phyloP scores from a whole-genome alignment of 2,888 invertebrate genomes.

The Hedya salicella region DNA sequence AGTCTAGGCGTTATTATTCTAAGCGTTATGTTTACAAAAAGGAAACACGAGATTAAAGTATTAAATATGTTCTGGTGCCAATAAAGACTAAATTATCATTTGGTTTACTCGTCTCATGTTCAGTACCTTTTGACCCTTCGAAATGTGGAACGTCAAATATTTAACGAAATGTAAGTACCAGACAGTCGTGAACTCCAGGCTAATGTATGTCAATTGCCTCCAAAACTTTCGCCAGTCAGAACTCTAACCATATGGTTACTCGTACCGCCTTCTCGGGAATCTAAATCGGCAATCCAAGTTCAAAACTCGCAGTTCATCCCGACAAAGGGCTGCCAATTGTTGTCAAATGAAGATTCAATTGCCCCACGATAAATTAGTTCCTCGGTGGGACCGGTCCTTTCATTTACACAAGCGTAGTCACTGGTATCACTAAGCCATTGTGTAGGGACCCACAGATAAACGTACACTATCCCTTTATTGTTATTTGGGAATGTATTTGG shows the following conservation, averaged over 20 bases:
- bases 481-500: constrained; percentile 62
- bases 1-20: too few relatives aligned
- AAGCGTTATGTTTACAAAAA: too few relatives aligned
- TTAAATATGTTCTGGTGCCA: too few relatives aligned
- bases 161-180: not conserved
- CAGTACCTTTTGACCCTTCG: too few relatives aligned
- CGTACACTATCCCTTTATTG: constrained; percentile 62
- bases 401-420: constrained; percentile 67
- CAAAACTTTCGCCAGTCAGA: constrained; percentile 3
- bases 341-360: constrained; percentile 83
- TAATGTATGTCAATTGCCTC: constrained; percentile 22
- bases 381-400: constrained; percentile 59
- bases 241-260: constrained; percentile 12
- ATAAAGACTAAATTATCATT: too few relatives aligned
- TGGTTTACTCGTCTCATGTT: too few relatives aligned
- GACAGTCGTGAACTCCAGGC: not conserved
- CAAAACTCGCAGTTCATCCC: constrained; percentile 54
- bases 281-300: constrained; percentile 56
- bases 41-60: too few relatives aligned
- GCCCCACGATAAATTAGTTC: constrained; percentile 67
- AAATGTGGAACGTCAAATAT: too few relatives aligned
- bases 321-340: constrained; percentile 75
- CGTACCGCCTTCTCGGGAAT: not conserved
- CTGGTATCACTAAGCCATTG: constrained; percentile 51
- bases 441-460: constrained; percentile 57